Evolutionary conservation across 2,113 vertebrate species (phyloP), one percentile per base, ranked within the genome.

Genomic region (Smithornis capensis): DNA sequence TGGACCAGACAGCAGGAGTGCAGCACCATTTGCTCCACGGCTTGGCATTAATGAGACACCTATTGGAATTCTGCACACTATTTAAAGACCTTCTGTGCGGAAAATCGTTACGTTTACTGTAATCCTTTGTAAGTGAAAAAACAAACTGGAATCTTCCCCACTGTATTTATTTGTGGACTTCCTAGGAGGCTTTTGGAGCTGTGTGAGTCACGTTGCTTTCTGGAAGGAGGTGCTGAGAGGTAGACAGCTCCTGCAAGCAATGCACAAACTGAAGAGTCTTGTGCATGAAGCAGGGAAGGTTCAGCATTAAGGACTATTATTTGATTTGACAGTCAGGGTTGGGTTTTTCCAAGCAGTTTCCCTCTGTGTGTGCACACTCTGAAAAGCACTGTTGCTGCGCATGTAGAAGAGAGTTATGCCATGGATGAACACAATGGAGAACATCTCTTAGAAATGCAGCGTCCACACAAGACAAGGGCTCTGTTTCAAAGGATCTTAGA

Each of bases 11-110:
- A 97, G 97, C 95, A 50, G 97, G 97, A 96, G 95, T 77, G 95
- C 21, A 25, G 89, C 88, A 57, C 94, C 95, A 84, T 90, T 93
- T 91, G 89, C 87, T 95, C 92, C 62, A 22, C 2, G 0, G 14
- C 87, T 95, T 97, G 97, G 97, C 97, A 95, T 90, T 97, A 97
- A 97, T 96, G 97, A 97, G 96, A 97, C 95, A 96, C 96, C 90
- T 94, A 88, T 92, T 95, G 93, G 97, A 98, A 95, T 96, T 80
- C 94, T 85, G 59, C 49, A 53, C 28, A 10, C 47, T 85, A 91
- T 93, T 93, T 94, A 96, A 84, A 97, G 95, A 76, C 56, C 78
- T 59, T 91, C 89, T 67, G 83, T 85, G 95, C 21, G 4, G 87
- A 95, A 92, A 97, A 95, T 95, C 2, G 63, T 81, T 93, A 94